Percentiles rank a stretch among this genome's conserved stretches.
Evolutionary conservation across 2,113 vertebrate genomes (phyloP).

Genomic region (Pandion haliaetus): DNA sequence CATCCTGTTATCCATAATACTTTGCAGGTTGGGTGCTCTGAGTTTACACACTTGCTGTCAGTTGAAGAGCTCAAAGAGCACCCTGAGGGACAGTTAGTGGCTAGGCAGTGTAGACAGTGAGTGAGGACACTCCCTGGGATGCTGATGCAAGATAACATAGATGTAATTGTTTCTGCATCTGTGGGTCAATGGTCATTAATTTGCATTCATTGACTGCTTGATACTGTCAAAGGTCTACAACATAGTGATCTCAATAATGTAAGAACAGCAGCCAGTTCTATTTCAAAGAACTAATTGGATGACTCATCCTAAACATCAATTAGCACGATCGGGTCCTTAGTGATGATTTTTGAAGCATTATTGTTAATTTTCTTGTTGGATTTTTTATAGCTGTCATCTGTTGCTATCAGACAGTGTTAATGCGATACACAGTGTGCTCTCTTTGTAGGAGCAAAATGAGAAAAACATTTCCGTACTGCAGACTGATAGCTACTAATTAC

Average conservation of each 20-base stretch:
- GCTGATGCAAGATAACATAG: not conserved
- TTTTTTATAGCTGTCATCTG: conserved; percentile 69
- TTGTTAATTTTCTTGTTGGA: conserved; percentile 72
- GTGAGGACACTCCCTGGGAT: not conserved
- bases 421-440: conserved; percentile 68
- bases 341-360: conserved; percentile 70
- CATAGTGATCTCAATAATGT: not conserved
- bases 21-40: not conserved
- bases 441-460: conserved; percentile 67
- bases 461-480: conserved; percentile 70
- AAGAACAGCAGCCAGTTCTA: conserved; percentile 20
- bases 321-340: conserved; percentile 66
- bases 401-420: conserved; percentile 65
- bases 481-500: conserved; percentile 76
- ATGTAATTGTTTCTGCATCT: not conserved
- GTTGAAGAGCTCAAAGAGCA: not conserved
- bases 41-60: not conserved
- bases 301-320: conserved; percentile 70
- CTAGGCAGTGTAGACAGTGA: not conserved
- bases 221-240: conserved; percentile 40
- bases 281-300: conserved; percentile 73
- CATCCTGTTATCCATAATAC: not conserved
- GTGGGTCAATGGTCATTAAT: conserved; percentile 13
- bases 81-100: not conserved
- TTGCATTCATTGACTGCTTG: conserved; percentile 30